Evolutionary conservation across 2,797 vertebrate genomes (phyloP), one percentile per base, ranked within the genome.

Genomic region (Pangasius mekongensis): DNA sequence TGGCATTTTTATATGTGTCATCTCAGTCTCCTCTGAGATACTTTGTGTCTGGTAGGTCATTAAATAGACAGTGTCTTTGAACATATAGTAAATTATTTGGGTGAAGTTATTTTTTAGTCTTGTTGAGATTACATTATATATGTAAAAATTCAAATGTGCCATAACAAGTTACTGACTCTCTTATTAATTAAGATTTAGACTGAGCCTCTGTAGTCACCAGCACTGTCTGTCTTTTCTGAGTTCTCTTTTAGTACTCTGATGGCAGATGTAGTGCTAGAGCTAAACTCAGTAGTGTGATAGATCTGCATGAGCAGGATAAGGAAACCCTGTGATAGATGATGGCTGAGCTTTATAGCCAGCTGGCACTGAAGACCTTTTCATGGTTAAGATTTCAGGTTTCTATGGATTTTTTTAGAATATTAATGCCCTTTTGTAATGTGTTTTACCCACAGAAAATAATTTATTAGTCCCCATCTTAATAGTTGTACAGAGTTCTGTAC

Each of bases 241-340:
- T 36, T 80, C 30, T 10, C 77, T 58, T 10, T 81, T 2, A 81
- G 77, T 58, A 22, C 36, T 58, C 18, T 36, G 49, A 33, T 56
- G n/a, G 81, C 22, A 49, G 62, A 83, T 36, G 39, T 49, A 83
- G 27, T 66, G 60, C 62, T 66, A 5, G 5, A 71, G 56, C 83
- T 39, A n/a, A 64, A 43, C 10, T 52, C 30, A 22, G 3, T 10
- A 24, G 64, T 58, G 66, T 82, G 36, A 81, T 73, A 43, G 86
- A 83, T 58, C 80, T 66, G 56, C 71, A 66, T 74, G 43, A 77
- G 43, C 20, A 22, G 58, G 71, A 49, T 33, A 66, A 83, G 81
- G 62, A 83, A 84, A 83, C 30, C 43, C 30, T 84, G 71, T 84
- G 82, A 84, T 78, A 43, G 54, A 81, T 81, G 64, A 78, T 56